Evolutionary conservation across 2,888 invertebrate species (phyloP), one percentile per base, ranked within the genome.

Genomic region (Trachelus iudaicus): DNA sequence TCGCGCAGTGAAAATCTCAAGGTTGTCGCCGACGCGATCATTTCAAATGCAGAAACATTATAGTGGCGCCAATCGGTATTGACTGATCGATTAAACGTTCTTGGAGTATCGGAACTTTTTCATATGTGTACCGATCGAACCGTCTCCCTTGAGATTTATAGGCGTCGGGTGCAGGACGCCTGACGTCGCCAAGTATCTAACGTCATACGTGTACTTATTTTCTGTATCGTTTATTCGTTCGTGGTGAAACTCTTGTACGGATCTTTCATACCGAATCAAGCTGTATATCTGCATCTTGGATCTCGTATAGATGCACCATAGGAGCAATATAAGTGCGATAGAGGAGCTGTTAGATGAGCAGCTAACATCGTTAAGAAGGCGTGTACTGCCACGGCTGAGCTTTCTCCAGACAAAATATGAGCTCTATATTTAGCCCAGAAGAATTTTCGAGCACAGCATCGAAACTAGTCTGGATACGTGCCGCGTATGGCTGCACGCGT

Each of bases 341-440:
- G 56, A 56, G 23, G 56, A 23, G 56, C 56, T 56, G 56, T 56
- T 56, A 56, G 56, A 56, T 9, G 56, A 56, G 23, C 23, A 56
- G 56, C 56, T 23, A 56, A 23, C 56, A 1, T 56, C 56, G 23
- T 23, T 23, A 9, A 56, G 56, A 56, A 56, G 56, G 56, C 56
- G 56, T 56, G 56, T 0, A 2, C 56, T 56, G 56, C 23, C 56
- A 23, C 23, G 56, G 9, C 56, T 15, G 71, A 71, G 71, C 71
- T 71, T 71, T 71, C 71, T 71, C 71, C 71, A 71, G 71, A 34
- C 84, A 82, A 86, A 85, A 86, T 87, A 88, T 86, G 87, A 84
- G 81, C 83, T 84, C 88, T 90, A 90, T 88, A 90, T 89, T 87
- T 89, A 90, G 86, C 83, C 82, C 77, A 78, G 84, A 85, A 86